Conservation (phyloP, 1,140 invertebrate species). For the Chymomyza costata region DNA sequence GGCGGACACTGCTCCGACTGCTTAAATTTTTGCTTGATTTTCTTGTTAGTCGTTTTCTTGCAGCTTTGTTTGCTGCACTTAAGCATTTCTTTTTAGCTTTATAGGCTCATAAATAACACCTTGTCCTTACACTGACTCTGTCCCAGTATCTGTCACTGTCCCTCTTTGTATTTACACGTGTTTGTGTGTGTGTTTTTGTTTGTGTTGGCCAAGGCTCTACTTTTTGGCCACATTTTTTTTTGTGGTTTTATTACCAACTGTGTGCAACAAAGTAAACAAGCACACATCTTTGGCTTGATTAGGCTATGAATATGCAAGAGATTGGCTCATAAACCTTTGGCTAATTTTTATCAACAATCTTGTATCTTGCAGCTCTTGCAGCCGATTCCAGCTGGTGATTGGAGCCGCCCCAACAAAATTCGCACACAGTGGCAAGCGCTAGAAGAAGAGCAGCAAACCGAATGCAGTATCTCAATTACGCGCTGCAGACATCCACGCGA, state of each 20-base stretch:
- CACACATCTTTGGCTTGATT: neutral
- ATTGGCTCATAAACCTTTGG: slow-evolving; percentile 17
- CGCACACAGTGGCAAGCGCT: slow-evolving; percentile 67
- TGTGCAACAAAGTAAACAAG: neutral
- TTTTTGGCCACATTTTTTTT: neutral
- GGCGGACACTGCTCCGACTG: no score
- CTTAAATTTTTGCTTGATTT: no score
- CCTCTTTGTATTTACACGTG: no score
- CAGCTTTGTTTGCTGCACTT: no score
- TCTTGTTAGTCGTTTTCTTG: no score
- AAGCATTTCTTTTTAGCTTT: no score
- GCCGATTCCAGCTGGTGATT: neutral
- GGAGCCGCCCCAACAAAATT: slow-evolving; percentile 19
- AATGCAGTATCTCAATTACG: slow-evolving; percentile 75
- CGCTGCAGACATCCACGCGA: slow-evolving; percentile 74
- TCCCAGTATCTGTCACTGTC: neutral
- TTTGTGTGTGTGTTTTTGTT: neutral
- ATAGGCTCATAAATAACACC: slow-evolving; percentile 65
- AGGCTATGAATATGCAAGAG: slow-evolving; percentile 2
- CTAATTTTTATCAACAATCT: slow-evolving; percentile 21
- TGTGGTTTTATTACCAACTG: neutral
- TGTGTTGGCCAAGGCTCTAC: slow-evolving; percentile 6
- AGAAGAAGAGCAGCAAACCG: slow-evolving; percentile 62
- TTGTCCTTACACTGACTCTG: slow-evolving; percentile 9
- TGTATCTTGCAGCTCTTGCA: slow-evolving; percentile 29